Conservation (phyloP, 2,113 vertebrate genomes). For the Chionis minor region DNA sequence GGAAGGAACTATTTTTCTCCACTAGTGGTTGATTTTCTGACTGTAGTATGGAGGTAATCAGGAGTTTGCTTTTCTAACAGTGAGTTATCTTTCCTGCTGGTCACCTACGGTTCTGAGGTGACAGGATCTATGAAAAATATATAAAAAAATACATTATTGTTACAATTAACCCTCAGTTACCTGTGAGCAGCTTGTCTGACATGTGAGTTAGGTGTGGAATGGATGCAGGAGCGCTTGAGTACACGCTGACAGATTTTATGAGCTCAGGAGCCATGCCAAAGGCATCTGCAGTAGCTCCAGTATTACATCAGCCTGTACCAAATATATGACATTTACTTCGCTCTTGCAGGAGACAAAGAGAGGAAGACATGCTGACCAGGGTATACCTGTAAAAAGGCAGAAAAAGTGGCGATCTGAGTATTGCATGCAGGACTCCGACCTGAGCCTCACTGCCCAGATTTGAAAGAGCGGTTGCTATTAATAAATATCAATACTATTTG, state of each 20-base stretch:
- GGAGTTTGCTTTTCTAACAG: background rate
- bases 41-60: background rate
- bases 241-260: accelerated
- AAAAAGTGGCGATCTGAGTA: background rate
- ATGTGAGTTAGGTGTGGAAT: background rate
- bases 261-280: background rate
- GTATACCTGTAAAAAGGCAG: background rate
- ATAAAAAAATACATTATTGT: background rate
- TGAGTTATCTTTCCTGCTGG: background rate
- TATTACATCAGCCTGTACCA: background rate
- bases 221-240: background rate
- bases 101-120: background rate
- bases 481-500: background rate
- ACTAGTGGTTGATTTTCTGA: background rate
- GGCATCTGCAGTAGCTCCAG: background rate
- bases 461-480: background rate
- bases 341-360: background rate
- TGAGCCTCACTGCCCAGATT: background rate
- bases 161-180: background rate
- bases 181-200: background rate
- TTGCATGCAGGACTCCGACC: background rate
- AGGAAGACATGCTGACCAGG: background rate
- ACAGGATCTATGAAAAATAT: background rate
- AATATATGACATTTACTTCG: background rate
- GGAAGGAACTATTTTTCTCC: background rate